Evolutionary conservation across 1,140 invertebrate species (phyloP), one percentile per base, ranked within the genome.

Genomic region (Daktulosphaira vitifoliae): DNA sequence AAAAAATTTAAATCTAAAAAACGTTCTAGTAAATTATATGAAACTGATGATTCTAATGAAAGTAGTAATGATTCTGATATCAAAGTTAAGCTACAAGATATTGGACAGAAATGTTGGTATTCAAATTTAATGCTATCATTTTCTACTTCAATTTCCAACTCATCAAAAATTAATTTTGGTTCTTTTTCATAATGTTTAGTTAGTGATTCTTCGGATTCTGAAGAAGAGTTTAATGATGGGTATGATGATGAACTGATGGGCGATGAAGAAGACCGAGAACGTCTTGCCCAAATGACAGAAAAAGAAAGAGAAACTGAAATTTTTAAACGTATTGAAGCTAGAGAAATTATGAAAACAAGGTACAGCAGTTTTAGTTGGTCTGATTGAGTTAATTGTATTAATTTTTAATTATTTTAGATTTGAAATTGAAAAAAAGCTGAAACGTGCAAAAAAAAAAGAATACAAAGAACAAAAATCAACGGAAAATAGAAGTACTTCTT

Each of bases 201-300:
- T 33, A 62, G 56, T 37, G 72, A 72, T 25, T 77, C 76, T 16
- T 79, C 77, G 16, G 78, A 79, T 23, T 82, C 78, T 51, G 79
- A 84, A 65, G 82, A 85, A 72, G 82, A 84, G 74, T 88, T 88
- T 71, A 82, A 86, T 70, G 87, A 89, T 77, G 87, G 91, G 0
- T 96, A 92, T 72, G 95, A 97, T 77, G 94, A 98, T 69, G 92
- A 98, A 73, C 79, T 98, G 1, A 96, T 98, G 86, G 93, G 94
- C 1, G 95, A 98, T 78, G 93, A 91, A 65, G 94, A 94, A 70
- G 96, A 98, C 79, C 84, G 90, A 71, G 85, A 86, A 13, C 78
- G 89, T 1, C 76, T 98, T 2, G 90, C 90, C 9, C 84, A 88
- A 68, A 89, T 98, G 83, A 97, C 94, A 0, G 95, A 98, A 73